A percentile compares a stretch with the other conserved stretches of the same genome.
Conservation (phyloP, 2,888 invertebrate genomes). For the Ectropis crepuscularia region DNA sequence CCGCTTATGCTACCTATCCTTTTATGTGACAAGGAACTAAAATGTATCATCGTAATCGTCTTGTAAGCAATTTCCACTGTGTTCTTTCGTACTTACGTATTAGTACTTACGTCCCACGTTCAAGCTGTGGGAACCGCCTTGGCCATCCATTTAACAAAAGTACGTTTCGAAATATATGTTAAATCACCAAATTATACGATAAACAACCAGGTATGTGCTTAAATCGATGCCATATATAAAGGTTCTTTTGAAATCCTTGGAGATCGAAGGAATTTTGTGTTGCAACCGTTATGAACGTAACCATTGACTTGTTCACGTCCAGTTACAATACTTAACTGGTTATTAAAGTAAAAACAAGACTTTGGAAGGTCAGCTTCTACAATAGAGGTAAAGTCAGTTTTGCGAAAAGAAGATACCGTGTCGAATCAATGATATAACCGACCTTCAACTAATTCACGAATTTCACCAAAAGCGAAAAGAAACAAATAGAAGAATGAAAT, state of each 20-base stretch:
- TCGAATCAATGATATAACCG: neutral
- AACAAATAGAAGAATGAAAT: neutral
- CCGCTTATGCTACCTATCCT: neutral
- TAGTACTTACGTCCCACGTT: neutral
- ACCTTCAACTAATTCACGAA: conserved; percentile 1
- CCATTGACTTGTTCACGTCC: conserved; percentile 7
- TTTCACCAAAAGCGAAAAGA: conserved; percentile 1
- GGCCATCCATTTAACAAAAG: conserved; percentile 5
- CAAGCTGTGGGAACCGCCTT: conserved; percentile 26
- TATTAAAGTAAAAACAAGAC: conserved; percentile 13
- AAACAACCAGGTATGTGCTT: conserved; percentile 6
- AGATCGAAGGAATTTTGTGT: conserved; percentile 37
- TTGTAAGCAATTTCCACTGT: neutral
- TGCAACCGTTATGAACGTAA: conserved; percentile 29
- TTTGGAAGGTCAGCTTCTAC: conserved; percentile 4
- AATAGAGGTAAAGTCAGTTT: neutral
- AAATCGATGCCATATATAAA: conserved; percentile 29
- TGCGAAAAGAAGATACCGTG: neutral
- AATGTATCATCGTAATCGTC: no score
- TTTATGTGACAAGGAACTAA: neutral
- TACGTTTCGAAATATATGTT: conserved; percentile 21
- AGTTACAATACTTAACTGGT: neutral
- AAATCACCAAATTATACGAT: conserved; percentile 25
- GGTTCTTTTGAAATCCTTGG: conserved; percentile 37
- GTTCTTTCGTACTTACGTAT: neutral